These are phyloP conservation scores for Oreonectes daqikongensis DNA, from an alignment of 2,797 vertebrate genomes.

Conservation along the genomic window DNA sequence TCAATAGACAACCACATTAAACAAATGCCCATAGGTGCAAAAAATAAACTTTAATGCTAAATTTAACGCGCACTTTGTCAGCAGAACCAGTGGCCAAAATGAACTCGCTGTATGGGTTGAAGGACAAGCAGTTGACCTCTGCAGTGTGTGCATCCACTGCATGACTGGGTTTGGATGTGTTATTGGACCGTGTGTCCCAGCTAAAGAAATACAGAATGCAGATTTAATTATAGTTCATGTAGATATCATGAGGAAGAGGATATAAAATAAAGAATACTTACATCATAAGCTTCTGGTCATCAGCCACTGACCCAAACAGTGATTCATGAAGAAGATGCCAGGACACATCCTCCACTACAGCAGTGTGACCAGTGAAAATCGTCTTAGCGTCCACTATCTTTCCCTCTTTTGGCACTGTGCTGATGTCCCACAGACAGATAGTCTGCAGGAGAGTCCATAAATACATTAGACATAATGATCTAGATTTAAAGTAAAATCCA, in stretches of 20 bases:
- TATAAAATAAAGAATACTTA: slow-evolving; percentile 65
- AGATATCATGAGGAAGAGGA: neutral
- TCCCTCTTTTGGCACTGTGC: slow-evolving; percentile 94
- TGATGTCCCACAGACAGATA: slow-evolving; percentile 98
- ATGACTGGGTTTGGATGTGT: slow-evolving; percentile 97
- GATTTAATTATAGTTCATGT: neutral
- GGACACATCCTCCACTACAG: slow-evolving; percentile 96
- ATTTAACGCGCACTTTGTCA: slow-evolving; percentile 83
- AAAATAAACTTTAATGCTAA: neutral
- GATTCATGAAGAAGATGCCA: slow-evolving; percentile 97
- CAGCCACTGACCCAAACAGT: slow-evolving; percentile 95
- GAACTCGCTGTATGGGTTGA: slow-evolving; percentile 98
- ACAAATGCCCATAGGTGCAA: neutral
- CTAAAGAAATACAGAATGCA: slow-evolving; percentile 67
- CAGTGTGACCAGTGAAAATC: slow-evolving; percentile 96
- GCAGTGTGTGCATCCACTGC: slow-evolving; percentile 97
- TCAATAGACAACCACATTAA: neutral
- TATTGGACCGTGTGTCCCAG: slow-evolving; percentile 97
- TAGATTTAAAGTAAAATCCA: neutral
- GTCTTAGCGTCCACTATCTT: slow-evolving; percentile 98
- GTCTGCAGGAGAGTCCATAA: slow-evolving; percentile 79
- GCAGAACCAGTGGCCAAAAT: slow-evolving; percentile 96
- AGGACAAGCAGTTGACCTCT: slow-evolving; percentile 97
- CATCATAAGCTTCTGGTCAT: slow-evolving; percentile 99
- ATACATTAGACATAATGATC: neutral